Percentiles rank a stretch among this genome's conserved stretches.
These are phyloP conservation scores for Nannoperca australis DNA, from an alignment of 2,797 vertebrate species.

Conservation along the genomic window DNA sequence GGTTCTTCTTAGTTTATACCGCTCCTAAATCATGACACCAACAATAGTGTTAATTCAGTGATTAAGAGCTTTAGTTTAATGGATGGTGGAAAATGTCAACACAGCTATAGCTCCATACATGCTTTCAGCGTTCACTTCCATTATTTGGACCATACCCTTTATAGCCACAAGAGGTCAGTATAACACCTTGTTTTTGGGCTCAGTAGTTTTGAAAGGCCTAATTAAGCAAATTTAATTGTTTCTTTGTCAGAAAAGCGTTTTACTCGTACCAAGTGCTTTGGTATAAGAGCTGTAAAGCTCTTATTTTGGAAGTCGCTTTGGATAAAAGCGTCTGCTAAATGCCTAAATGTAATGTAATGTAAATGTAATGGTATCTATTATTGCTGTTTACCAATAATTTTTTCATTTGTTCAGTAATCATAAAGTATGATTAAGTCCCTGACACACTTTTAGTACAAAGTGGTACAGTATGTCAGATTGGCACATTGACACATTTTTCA, in stretches of 20 bases:
- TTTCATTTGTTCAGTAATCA: not conserved
- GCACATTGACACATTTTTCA: conserved; percentile 57
- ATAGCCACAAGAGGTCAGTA: conserved; percentile 73
- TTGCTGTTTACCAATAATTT: not conserved
- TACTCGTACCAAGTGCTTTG: not conserved
- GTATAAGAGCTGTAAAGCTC: too few species aligned
- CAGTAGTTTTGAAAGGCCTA: not conserved
- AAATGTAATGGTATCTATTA: too few species aligned
- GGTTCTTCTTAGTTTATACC: conserved; percentile 6
- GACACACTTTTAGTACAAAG: conserved; percentile 2
- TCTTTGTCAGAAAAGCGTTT: not conserved
- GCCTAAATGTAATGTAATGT: too few species aligned
- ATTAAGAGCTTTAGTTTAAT: conserved; percentile 1
- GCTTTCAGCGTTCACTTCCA: conserved; percentile 56
- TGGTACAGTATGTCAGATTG: conserved; percentile 15
- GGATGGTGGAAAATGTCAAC: conserved; percentile 24
- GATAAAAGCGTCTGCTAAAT: too few species aligned
- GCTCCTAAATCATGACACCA: not conserved
- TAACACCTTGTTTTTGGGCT: conserved; percentile 45
- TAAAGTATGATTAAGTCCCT: conserved; percentile 15
- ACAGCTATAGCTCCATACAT: conserved; percentile 56
- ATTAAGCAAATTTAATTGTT: conserved; percentile 13
- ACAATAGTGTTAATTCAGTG: not conserved
- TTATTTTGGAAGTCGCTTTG: too few species aligned
- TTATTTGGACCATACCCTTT: conserved; percentile 56